Base-by-base conservation (phyloP, 2,113 vertebrate genomes). In the Heloderma charlesbogerti region DNA sequence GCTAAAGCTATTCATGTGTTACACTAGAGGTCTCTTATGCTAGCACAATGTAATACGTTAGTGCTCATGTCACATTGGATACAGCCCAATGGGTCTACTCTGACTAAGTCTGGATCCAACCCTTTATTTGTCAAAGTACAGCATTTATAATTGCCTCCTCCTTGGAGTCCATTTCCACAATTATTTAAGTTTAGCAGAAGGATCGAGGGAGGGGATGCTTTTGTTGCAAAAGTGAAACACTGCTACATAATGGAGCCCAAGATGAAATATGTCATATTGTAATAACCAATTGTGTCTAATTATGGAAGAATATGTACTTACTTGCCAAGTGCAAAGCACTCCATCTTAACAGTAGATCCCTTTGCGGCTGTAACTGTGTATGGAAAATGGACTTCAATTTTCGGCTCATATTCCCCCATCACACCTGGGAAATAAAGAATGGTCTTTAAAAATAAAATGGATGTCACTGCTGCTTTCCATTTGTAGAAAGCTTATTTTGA, bases 341-440 rank as follows among this genome's bases (percentile, higher is more conserved):
- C 99, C 98, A 99, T 98, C 90, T 97, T 98, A 96, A 99, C 98
- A 31, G 99, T 99, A 89, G 97, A 96, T 97, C 99, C 99, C 94
- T 96, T 99, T 95, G 99, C 98, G 95, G 98, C 98, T 89, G 98
- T 98, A 85, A 99, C 98, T 40, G 96, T 98, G 88, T 98, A 96
- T 54, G 98, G 98, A 95, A 99, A 99, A 97, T 99, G 99, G 93
- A 99, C 98, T 97, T 99, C 99, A 96, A 99, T 99, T 98, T 99
- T 99, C 87, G 99, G 99, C 96, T 99, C 99, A 93, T 99, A 99
- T 96, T 99, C 99, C 88, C 99, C 99, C 99, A 99, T 99, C 95
- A 98, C 97, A 97, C 98, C 99, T 99, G 96, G 86, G 97, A 97
- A 98, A 97, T 90, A 97, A 95, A 5, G 9, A 95, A 94, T 31